Evolutionary conservation across 2,888 invertebrate species (phyloP).

Genomic region (Drosophila cyrtoloma): DNA sequence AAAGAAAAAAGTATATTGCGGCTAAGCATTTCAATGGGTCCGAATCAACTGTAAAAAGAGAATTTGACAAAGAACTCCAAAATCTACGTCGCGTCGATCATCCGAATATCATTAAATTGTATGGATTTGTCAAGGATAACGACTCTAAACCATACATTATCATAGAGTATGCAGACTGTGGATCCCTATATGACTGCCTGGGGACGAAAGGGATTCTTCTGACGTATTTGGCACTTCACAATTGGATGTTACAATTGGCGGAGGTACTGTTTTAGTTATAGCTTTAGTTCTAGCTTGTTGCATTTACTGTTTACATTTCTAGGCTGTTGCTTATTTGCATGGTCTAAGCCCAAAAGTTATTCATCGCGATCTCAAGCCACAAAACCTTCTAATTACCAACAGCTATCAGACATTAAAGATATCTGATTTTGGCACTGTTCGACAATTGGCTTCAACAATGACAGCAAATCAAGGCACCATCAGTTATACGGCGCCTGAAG

Average conservation of each 20-base stretch:
- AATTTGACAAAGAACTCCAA: background rate
- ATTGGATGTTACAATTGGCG: constrained; percentile 4
- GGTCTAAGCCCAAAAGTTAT: constrained; percentile 10
- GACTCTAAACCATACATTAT: background rate
- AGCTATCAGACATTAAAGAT: constrained; percentile 30
- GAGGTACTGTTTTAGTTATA: background rate
- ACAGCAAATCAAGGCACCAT: accelerated
- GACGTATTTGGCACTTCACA: background rate
- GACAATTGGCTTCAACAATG: background rate
- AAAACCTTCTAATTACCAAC: constrained; percentile 29
- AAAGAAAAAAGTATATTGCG: accelerated
- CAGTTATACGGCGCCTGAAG: background rate
- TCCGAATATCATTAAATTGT: constrained; percentile 2
- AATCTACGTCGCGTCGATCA: background rate
- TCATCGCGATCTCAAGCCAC: constrained; percentile 55
- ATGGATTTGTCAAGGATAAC: background rate
- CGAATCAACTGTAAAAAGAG: accelerated
- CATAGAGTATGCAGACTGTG: background rate
- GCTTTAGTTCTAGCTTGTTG: background rate
- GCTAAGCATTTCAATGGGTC: background rate
- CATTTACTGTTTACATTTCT: background rate
- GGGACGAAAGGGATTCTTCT: accelerated
- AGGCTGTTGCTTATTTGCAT: constrained; percentile 48
- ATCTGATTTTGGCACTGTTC: constrained; percentile 46
- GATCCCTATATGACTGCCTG: background rate